Evolutionary conservation across 30 jellyfish, hydroid and myxozoan genomes (phyloP).

Genomic region (Turritopsis dohrnii): DNA sequence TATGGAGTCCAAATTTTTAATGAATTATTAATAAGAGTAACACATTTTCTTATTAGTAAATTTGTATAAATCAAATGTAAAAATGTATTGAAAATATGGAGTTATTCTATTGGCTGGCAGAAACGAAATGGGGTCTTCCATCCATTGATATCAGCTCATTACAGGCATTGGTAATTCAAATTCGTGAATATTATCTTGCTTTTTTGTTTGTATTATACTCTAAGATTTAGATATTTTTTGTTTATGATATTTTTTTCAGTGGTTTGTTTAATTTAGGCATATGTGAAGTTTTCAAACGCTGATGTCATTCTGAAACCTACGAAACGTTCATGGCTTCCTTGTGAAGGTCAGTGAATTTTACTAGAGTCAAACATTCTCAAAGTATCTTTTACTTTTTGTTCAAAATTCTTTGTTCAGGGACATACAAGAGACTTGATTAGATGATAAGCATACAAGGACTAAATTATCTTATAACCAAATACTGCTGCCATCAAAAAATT

Average conservation of each 20-base stretch:
- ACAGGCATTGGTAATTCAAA: conserved; percentile 54
- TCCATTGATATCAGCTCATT: conserved; percentile 75
- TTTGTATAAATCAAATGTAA: background rate
- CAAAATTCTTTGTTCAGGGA: too few relatives aligned
- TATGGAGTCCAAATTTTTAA: too few relatives aligned
- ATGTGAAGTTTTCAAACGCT: conserved; percentile 47
- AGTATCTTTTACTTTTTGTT: too few relatives aligned
- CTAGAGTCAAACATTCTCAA: too few relatives aligned
- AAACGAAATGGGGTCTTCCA: conserved; percentile 83
- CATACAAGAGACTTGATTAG: too few relatives aligned
- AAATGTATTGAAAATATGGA: conserved; percentile 41
- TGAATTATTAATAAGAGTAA: too few relatives aligned
- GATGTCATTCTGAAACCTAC: conserved; percentile 31
- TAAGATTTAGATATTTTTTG: too few relatives aligned
- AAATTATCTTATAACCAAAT: too few relatives aligned
- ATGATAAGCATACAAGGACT: too few relatives aligned
- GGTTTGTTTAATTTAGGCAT: conserved; percentile 29
- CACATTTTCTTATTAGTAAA: background rate
- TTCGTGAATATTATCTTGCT: background rate
- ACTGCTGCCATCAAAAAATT: too few relatives aligned
- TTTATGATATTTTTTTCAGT: background rate
- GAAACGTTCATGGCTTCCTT: conserved; percentile 29
- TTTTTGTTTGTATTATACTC: background rate
- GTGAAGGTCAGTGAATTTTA: conserved; percentile 22
- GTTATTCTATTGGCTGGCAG: conserved; percentile 76